A percentile compares a stretch with the other conserved stretches of the same genome.
These are phyloP conservation scores for Rachycentron canadum DNA, from an alignment of 2,797 vertebrate genomes.

Conservation along the genomic window DNA sequence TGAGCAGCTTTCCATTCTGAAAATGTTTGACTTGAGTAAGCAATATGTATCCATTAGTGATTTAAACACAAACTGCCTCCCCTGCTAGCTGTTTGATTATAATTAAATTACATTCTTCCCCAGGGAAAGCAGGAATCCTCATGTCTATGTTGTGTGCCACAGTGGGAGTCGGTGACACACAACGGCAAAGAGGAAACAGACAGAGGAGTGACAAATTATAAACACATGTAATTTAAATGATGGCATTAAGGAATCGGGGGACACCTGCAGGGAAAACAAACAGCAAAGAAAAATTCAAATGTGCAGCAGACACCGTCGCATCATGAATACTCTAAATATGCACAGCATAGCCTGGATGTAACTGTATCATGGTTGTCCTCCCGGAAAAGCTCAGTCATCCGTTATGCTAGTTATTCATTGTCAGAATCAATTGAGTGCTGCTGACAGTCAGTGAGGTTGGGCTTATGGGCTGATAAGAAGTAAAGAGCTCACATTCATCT, in stretches of 20 bases:
- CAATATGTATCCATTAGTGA: constrained; percentile 86
- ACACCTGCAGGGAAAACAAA: constrained; percentile 76
- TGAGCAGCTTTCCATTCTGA: constrained; percentile 52
- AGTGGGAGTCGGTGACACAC: constrained; percentile 76
- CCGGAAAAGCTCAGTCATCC: constrained; percentile 35
- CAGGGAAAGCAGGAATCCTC: constrained; percentile 79
- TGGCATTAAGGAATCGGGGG: constrained; percentile 61
- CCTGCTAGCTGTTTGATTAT: constrained; percentile 89
- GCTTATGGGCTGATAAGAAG: constrained; percentile 39
- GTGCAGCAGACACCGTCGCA: constrained; percentile 34
- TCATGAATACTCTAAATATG: constrained; percentile 33
- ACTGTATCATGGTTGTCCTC: constrained; percentile 29
- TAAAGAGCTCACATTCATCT: constrained; percentile 48
- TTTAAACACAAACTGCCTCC: constrained; percentile 84
- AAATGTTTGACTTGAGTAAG: constrained; percentile 76
- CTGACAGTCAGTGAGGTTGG: constrained; percentile 50
- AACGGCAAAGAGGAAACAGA: constrained; percentile 56
- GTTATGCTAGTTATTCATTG: constrained; percentile 42
- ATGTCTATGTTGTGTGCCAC: constrained; percentile 71
- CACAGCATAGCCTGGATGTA: constrained; percentile 26
- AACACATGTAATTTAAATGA: constrained; percentile 80
- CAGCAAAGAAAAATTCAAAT: constrained; percentile 56
- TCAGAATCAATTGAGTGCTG: constrained; percentile 34
- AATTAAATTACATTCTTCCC: constrained; percentile 90
- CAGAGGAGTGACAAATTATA: constrained; percentile 80